Evolutionary conservation across 2,888 invertebrate species (phyloP).

Genomic region (Lasioglossum lativentre): DNA sequence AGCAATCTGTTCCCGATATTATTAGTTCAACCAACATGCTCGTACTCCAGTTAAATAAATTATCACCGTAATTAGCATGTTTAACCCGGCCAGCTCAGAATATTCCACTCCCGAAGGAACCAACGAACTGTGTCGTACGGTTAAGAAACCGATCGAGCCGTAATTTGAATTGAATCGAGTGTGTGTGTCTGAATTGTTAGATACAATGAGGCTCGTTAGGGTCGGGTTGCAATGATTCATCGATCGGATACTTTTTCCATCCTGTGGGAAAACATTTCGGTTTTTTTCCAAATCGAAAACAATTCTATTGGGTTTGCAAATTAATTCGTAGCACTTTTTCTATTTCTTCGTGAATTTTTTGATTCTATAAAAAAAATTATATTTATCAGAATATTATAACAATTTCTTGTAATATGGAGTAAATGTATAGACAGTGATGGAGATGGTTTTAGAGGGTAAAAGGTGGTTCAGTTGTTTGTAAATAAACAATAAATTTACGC

Average conservation of each 20-base stretch:
- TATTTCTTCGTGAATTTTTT: neutral
- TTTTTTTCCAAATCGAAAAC: neutral
- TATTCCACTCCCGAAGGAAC: conserved; percentile 16
- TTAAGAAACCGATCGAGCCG: neutral
- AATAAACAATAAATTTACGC: neutral
- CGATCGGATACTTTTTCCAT: conserved; percentile 6
- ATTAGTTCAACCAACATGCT: neutral
- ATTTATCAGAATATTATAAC: no score
- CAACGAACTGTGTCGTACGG: conserved; percentile 6
- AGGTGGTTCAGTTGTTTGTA: neutral
- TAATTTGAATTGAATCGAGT: conserved; percentile 50
- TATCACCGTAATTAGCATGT: neutral
- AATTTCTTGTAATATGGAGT: no score
- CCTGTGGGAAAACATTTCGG: neutral
- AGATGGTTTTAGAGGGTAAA: neutral
- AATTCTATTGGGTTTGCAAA: neutral
- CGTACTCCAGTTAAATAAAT: conserved; percentile 1
- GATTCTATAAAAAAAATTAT: no score
- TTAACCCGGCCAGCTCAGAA: neutral
- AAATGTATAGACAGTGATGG: neutral
- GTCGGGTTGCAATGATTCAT: conserved; percentile 34
- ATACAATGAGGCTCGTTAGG: conserved; percentile 7
- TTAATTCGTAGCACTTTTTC: neutral
- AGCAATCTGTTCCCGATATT: neutral
- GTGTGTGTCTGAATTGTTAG: conserved; percentile 36